Percentiles rank a stretch among this genome's conserved stretches.
These are phyloP conservation scores for Romanogobio albipinnatus DNA, from an alignment of 2,113 vertebrate genomes.

Conservation along the genomic window DNA sequence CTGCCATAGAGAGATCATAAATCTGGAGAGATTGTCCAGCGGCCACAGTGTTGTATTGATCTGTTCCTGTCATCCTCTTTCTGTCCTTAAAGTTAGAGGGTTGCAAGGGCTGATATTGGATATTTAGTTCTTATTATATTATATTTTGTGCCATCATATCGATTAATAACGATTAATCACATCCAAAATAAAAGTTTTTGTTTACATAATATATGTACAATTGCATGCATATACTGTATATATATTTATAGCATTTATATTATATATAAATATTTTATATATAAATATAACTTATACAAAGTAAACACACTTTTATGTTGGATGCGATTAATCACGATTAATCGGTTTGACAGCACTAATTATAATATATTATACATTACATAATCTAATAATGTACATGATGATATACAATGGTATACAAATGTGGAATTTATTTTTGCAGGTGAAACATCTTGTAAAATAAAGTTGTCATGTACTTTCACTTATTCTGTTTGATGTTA, in stretches of 20 bases:
- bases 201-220: too few species aligned
- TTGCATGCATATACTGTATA: too few species aligned
- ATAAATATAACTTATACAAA: too few species aligned
- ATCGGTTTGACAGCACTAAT: too few species aligned
- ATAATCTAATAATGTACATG: neutral
- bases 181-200: too few species aligned
- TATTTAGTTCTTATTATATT: constrained; percentile 20
- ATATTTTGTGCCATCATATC: neutral
- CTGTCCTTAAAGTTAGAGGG: constrained; percentile 23
- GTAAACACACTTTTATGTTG: too few species aligned
- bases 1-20: constrained; percentile 29
- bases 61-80: neutral
- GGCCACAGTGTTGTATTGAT: constrained; percentile 39
- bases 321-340: too few species aligned
- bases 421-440: constrained; percentile 24
- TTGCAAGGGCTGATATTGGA: constrained; percentile 42
- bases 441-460: neutral
- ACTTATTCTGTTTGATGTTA: constrained; percentile 47
- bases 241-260: too few species aligned
- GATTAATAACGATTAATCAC: too few species aligned
- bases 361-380: neutral
- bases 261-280: too few species aligned
- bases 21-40: constrained; percentile 28
- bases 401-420: neutral
- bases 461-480: neutral